Percentiles rank a stretch among this genome's conserved stretches.
Evolutionary conservation across 23 tunicate species (phyloP).

Genomic region (Phallusia fumigata): DNA sequence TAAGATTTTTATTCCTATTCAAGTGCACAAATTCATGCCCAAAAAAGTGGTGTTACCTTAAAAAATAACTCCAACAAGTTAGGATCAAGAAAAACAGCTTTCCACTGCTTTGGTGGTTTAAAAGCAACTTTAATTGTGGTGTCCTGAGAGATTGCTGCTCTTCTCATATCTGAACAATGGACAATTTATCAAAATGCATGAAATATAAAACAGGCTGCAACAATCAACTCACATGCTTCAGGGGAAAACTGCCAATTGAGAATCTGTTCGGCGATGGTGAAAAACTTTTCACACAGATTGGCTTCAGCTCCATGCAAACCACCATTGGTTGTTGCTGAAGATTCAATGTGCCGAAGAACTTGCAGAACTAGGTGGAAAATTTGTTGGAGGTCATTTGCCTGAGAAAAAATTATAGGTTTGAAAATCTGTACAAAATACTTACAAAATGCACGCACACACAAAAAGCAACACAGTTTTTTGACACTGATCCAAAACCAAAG

Average conservation of each 20-base stretch:
- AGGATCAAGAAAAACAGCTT: conserved; percentile 42
- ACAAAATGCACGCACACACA: no score
- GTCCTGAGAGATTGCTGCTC: conserved; percentile 24
- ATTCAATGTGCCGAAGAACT: conserved; percentile 42
- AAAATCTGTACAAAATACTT: neutral
- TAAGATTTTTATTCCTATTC: no score
- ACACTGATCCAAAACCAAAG: neutral
- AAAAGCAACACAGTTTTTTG: no score
- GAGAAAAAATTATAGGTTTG: neutral
- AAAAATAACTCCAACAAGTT: conserved; percentile 29
- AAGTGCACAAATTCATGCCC: no score
- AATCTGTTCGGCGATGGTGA: conserved; percentile 44
- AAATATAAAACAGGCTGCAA: neutral
- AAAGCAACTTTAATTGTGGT: conserved; percentile 33
- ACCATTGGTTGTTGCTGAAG: neutral
- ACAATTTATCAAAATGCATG: neutral
- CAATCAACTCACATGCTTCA: neutral
- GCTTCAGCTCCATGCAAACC: neutral
- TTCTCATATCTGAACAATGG: neutral
- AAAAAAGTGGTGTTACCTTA: conserved; percentile 14
- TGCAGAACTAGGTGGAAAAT: conserved; percentile 48
- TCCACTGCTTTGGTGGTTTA: conserved; percentile 53
- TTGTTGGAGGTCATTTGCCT: conserved; percentile 44
- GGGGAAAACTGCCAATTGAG: conserved; percentile 56
- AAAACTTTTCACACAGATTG: conserved; percentile 44